A percentile compares a stretch with the other conserved stretches of the same genome.
Evolutionary conservation across 2,113 vertebrate species (phyloP).

Genomic region (Pteronura brasiliensis): DNA sequence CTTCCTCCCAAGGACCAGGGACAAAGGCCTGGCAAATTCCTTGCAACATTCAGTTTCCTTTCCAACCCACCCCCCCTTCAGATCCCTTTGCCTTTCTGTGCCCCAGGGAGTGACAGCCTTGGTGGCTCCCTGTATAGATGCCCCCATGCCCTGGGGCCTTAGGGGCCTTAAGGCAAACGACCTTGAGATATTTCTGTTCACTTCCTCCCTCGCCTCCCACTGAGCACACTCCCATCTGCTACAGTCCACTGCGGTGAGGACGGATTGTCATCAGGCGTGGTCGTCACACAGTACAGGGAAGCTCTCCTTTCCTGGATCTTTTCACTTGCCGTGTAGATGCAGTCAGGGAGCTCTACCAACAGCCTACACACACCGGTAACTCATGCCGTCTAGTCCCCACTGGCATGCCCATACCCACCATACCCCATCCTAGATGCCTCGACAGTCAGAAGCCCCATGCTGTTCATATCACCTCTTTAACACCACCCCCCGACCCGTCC

Average conservation of each 20-base stretch:
- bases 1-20: background rate
- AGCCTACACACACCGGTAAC: background rate
- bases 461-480: background rate
- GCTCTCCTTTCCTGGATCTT: background rate
- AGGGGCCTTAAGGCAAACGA: background rate
- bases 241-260: background rate
- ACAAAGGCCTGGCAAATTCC: background rate
- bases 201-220: fast-evolving
- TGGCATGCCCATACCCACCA: background rate
- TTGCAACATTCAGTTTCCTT: background rate
- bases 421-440: background rate
- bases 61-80: background rate
- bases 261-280: background rate
- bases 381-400: background rate
- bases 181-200: background rate
- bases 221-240: background rate
- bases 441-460: background rate
- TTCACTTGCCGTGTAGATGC: background rate
- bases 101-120: background rate
- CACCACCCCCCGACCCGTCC: background rate
- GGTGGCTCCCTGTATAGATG: background rate
- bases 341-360: background rate
- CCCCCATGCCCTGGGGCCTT: background rate
- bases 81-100: background rate
- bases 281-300: background rate